Percentiles rank a stretch among this genome's conserved stretches.
These are phyloP conservation scores for Hydrozoanthus gracilis DNA, from an alignment of 92 coral and sea anemone genomes.

Conservation along the genomic window DNA sequence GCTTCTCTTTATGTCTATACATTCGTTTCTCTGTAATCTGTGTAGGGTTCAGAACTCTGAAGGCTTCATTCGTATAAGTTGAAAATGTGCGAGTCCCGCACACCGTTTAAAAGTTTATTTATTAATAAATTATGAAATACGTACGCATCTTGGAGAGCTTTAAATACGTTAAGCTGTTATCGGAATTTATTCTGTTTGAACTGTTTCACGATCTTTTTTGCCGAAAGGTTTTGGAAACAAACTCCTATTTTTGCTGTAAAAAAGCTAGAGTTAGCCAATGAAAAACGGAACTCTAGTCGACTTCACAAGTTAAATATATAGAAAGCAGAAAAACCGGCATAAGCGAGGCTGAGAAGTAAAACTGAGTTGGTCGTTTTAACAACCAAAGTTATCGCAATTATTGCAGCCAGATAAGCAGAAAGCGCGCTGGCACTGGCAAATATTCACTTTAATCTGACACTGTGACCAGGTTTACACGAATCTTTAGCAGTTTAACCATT, in stretches of 20 bases:
- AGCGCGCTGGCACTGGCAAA: too few relatives aligned
- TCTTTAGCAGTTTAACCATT: too few relatives aligned
- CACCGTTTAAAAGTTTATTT: constrained; percentile 21
- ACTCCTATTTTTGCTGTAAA: background rate
- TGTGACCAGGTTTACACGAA: too few relatives aligned
- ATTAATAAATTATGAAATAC: constrained; percentile 32
- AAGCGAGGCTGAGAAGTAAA: too few relatives aligned
- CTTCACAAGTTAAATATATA: too few relatives aligned
- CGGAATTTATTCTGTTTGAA: background rate
- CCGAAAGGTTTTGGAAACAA: background rate
- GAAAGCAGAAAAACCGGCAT: too few relatives aligned
- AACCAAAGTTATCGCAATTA: too few relatives aligned
- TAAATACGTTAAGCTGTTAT: background rate
- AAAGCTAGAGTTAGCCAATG: background rate
- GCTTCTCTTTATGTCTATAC: background rate
- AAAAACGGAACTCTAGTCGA: background rate
- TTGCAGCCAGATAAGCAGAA: too few relatives aligned
- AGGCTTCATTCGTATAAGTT: constrained; percentile 1
- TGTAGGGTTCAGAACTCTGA: background rate
- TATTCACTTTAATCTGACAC: too few relatives aligned
- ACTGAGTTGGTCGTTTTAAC: too few relatives aligned
- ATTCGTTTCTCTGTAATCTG: background rate
- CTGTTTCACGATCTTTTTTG: background rate
- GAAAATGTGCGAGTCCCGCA: background rate
- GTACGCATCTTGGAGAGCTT: constrained; percentile 2